Evolutionary conservation across 2,113 vertebrate species (phyloP), one percentile per base, ranked within the genome.

Genomic region (Platysternon megacephalum): DNA sequence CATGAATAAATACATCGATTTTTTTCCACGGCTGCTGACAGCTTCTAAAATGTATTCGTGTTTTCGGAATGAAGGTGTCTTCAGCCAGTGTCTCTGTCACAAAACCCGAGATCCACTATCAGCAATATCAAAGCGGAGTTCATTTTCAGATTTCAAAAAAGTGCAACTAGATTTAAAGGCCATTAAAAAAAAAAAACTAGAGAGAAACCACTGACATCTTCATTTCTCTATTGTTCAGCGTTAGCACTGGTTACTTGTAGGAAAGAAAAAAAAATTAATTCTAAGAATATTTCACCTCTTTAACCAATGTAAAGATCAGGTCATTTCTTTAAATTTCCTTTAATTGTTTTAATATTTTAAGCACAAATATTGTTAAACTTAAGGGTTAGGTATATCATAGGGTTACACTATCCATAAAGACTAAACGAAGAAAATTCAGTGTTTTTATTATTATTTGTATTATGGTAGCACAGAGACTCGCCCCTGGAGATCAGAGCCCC

Each of bases 131-230:
- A 87, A 51, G 84, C 74, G 97, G 93, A 95, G 42, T 95, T 97
- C 95, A 86, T 97, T 95, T 80, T 92, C 88, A 97, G 88, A 91
- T 85, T 96, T 95, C 96, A 97, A 97, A 68, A 87, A 96, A 76
- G 42, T 46, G 90, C 91, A 97, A 88, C 90, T 96, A 94, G 82
- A 93, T 94, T 86, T 93, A 93, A 93, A 72, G 93, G 55, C 80
- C 90, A 68, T 76, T 90, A 55, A 13, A 52, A 79, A 68, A 76
- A 94, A 93, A 52, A 96, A 90, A 85, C 93, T 90, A 32, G 39
- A 91, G 80, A 87, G 90, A 94, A 91, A 87, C 81, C 84, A 82
- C 28, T 35, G 10, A 12, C 84, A 51, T 94, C 82, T 95, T 86
- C 49, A 84, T 90, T 72, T 61, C 46, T 52, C 3, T 6, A 51